Percentiles rank a stretch among this genome's conserved stretches.
phyloP scores from a whole-genome alignment of 2,113 vertebrate genomes.

The Xerus inauris region DNA sequence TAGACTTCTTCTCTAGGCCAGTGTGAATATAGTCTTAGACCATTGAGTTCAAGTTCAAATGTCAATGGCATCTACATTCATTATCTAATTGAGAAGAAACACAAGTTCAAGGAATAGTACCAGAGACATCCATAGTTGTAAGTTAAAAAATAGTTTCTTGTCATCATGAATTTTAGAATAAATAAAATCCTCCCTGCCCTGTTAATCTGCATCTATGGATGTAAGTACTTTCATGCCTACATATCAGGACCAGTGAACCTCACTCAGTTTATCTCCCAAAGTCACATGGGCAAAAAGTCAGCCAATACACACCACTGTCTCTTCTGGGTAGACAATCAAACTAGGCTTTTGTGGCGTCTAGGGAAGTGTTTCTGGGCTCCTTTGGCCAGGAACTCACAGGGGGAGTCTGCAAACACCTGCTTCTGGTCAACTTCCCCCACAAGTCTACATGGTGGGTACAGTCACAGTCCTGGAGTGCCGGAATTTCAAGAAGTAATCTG shows the following conservation, averaged over 20 bases:
- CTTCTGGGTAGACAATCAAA: background rate
- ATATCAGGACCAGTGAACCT: background rate
- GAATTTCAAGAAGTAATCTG: slow-evolving; percentile 8
- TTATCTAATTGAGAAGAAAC: slow-evolving; percentile 16
- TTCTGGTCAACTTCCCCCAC: background rate
- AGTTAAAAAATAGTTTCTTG: background rate
- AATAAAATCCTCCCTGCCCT: background rate
- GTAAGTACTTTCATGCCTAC: background rate
- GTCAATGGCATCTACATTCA: background rate
- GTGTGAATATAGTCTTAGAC: background rate
- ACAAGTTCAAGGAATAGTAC: background rate
- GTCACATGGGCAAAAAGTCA: background rate
- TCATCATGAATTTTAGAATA: slow-evolving; percentile 13
- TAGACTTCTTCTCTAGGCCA: slow-evolving; percentile 23
- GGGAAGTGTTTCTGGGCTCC: background rate
- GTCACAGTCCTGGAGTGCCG: background rate
- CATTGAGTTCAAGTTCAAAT: background rate
- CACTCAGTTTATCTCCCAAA: slow-evolving; percentile 8
- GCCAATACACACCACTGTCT: background rate
- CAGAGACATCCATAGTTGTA: background rate
- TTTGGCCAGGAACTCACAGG: background rate
- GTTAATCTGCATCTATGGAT: background rate
- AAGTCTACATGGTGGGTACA: background rate
- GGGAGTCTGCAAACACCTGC: background rate
- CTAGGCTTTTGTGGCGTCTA: background rate